phyloP scores from a whole-genome alignment of 2,113 vertebrate species.

The Prunella himalayana region DNA sequence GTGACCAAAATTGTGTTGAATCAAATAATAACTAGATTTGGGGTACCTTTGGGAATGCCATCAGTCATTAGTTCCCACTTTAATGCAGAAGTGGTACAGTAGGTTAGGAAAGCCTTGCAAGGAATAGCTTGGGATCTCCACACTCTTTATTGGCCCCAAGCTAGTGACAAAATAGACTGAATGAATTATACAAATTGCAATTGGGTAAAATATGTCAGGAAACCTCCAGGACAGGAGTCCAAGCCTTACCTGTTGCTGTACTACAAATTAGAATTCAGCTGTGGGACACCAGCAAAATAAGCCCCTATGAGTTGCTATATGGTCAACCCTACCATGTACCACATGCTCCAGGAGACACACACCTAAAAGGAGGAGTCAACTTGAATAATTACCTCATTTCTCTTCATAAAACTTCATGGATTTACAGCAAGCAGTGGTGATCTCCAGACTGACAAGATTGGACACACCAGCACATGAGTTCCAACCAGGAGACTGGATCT shows the following conservation, averaged over 20 bases:
- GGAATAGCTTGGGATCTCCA: neutral
- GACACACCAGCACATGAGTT: fast-evolving
- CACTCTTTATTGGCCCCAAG: neutral
- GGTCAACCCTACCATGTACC: neutral
- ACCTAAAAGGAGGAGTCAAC: neutral
- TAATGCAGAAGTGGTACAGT: neutral
- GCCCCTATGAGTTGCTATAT: too few relatives aligned
- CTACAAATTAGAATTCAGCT: neutral
- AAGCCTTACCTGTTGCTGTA: neutral
- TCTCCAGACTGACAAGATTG: fast-evolving
- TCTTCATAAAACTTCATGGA: neutral
- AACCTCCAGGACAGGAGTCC: neutral
- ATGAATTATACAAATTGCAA: neutral
- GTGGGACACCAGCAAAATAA: neutral
- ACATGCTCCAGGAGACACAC: neutral
- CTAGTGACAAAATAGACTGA: neutral
- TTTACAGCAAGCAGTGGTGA: neutral
- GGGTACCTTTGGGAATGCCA: neutral
- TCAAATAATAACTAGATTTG: fast-evolving
- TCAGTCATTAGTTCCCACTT: neutral
- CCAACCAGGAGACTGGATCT: neutral
- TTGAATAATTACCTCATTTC: neutral
- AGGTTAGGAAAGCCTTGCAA: neutral
- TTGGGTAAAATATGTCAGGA: neutral
- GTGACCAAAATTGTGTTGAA: neutral